These are phyloP conservation scores for Limonius californicus DNA, from an alignment of 1,140 invertebrate species.

Conservation along the genomic window DNA sequence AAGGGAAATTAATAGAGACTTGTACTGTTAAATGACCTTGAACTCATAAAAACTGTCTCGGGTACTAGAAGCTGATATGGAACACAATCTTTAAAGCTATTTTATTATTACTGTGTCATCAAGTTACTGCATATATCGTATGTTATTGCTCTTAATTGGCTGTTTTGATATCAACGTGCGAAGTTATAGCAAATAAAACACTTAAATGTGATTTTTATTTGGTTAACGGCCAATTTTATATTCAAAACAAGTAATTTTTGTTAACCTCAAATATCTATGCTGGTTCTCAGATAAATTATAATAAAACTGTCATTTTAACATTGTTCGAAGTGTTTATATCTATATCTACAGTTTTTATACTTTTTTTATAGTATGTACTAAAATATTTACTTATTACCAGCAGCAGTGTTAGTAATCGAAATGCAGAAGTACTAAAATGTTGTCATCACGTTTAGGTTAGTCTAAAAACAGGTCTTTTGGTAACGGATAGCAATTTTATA, in stretches of 20 bases:
- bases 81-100: constrained; percentile 21
- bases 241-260: constrained; percentile 19
- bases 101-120: constrained; percentile 31
- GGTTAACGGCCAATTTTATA: constrained; percentile 31
- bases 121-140: constrained; percentile 29
- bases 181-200: constrained; percentile 30
- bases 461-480: too few species aligned
- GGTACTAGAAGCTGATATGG: neutral
- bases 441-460: too few species aligned
- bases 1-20: neutral
- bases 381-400: too few species aligned
- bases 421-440: too few species aligned
- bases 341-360: neutral
- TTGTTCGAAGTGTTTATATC: neutral
- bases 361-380: neutral
- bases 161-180: constrained; percentile 31
- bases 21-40: constrained; percentile 16
- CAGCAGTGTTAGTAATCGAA: too few species aligned
- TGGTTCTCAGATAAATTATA: neutral
- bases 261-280: constrained; percentile 1
- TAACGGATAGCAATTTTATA: too few species aligned
- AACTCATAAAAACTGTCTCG: constrained; percentile 13
- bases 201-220: constrained; percentile 28
- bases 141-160: constrained; percentile 30
- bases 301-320: neutral